A percentile compares a stretch with the other conserved stretches of the same genome.
Conservation (phyloP, 2,113 vertebrate species). For the Synchiropus splendidus region DNA sequence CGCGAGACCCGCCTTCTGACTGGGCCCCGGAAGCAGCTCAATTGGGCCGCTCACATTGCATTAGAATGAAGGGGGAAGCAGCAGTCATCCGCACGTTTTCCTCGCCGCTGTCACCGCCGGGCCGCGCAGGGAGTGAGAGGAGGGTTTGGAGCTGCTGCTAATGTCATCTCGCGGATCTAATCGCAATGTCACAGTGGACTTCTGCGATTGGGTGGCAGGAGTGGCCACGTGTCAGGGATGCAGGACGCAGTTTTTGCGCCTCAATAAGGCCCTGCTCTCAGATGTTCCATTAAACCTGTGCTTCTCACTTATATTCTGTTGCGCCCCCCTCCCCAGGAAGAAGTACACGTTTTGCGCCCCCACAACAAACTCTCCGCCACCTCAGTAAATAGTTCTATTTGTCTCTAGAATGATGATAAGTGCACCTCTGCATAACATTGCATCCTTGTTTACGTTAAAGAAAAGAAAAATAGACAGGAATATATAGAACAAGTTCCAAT, state of each 20-base stretch:
- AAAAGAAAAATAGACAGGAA: no score
- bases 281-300: conserved; percentile 28
- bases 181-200: conserved; percentile 48
- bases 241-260: conserved; percentile 32
- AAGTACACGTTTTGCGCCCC: no score
- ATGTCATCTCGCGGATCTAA: conserved; percentile 52
- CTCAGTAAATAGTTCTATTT: no score
- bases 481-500: no score
- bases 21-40: conserved; percentile 61
- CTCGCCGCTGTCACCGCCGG: conserved; percentile 36
- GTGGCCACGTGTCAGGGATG: conserved; percentile 51
- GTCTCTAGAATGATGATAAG: no score
- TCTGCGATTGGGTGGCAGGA: conserved; percentile 46
- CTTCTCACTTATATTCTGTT: no score
- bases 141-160: conserved; percentile 54
- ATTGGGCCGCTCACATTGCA: conserved; percentile 56
- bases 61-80: conserved; percentile 37
- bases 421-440: no score
- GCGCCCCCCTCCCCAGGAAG: no score
- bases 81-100: conserved; percentile 50
- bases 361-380: no score
- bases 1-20: conserved; percentile 46
- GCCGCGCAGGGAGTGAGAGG: conserved; percentile 20
- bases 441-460: no score
- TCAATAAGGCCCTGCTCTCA: conserved; percentile 14